phyloP scores from a whole-genome alignment of 2,888 invertebrate genomes.

The Anthophora plumipes region DNA sequence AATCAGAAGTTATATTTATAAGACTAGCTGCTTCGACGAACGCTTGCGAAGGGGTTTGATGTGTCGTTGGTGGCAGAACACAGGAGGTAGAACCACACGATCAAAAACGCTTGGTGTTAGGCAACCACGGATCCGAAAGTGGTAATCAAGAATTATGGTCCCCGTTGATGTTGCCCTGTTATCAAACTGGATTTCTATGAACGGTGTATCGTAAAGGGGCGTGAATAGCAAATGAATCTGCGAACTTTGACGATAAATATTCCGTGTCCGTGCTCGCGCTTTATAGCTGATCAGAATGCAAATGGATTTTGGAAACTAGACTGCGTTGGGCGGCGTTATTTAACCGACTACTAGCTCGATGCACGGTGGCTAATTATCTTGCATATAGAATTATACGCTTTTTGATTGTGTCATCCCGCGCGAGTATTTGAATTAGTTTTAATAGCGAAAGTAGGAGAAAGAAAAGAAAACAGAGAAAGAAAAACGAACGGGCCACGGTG shows the following conservation, averaged over 20 bases:
- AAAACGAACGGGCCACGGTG: background rate
- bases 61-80: too few relatives aligned
- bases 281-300: conserved; percentile 40
- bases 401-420: background rate
- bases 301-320: conserved; percentile 40
- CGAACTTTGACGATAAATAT: conserved; percentile 18
- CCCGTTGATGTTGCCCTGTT: conserved; percentile 32
- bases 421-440: background rate
- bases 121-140: background rate
- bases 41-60: too few relatives aligned
- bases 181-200: conserved; percentile 39
- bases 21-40: too few relatives aligned
- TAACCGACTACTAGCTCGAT: too few relatives aligned
- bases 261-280: conserved; percentile 25
- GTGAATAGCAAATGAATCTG: conserved; percentile 39
- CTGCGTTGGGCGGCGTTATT: conserved; percentile 18
- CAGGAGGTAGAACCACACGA: conserved; percentile 23
- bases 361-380: conserved; percentile 10
- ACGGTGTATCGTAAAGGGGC: conserved; percentile 22
- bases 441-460: background rate
- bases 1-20: too few relatives aligned
- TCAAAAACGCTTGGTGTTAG: conserved; percentile 30
- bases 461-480: background rate
- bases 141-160: conserved; percentile 39
- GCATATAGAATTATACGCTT: background rate